Conservation (phyloP, 1,140 invertebrate species). For the Trachymyrmex cornetzi region DNA sequence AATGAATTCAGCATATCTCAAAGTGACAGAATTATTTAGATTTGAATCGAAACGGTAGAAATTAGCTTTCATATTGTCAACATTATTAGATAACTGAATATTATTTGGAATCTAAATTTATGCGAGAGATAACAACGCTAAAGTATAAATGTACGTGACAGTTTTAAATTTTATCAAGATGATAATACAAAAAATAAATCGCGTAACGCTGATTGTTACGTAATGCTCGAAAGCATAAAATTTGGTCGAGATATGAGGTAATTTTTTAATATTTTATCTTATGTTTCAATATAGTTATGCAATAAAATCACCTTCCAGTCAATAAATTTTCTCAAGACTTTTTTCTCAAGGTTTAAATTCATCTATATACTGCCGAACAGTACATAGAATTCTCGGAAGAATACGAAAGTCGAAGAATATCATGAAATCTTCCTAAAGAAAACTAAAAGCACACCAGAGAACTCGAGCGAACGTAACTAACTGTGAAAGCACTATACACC, state of each 20-base stretch:
- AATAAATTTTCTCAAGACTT: neutral
- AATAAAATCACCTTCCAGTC: neutral
- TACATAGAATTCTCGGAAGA: conserved; percentile 10
- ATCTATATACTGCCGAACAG: neutral
- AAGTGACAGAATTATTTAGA: conserved; percentile 9
- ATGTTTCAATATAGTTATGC: neutral
- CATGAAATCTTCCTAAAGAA: conserved; percentile 53
- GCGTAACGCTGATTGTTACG: neutral
- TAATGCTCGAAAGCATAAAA: too few species aligned
- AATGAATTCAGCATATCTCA: conserved; percentile 42
- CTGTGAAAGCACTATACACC: conserved; percentile 59
- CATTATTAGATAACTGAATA: neutral
- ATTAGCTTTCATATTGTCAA: conserved; percentile 8
- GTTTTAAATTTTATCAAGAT: neutral
- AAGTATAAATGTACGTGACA: neutral
- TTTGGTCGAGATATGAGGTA: neutral
- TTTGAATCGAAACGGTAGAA: conserved; percentile 8
- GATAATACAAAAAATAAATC: neutral
- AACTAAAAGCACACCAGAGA: conserved; percentile 50
- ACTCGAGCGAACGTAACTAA: conserved; percentile 57
- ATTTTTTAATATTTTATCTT: neutral
- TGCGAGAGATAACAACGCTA: neutral
- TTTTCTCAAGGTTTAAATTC: neutral
- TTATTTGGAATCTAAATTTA: conserved; percentile 7
- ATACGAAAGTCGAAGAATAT: conserved; percentile 54